Evolutionary conservation across 2,888 invertebrate genomes (phyloP).

Genomic region (Rhingia rostrata): DNA sequence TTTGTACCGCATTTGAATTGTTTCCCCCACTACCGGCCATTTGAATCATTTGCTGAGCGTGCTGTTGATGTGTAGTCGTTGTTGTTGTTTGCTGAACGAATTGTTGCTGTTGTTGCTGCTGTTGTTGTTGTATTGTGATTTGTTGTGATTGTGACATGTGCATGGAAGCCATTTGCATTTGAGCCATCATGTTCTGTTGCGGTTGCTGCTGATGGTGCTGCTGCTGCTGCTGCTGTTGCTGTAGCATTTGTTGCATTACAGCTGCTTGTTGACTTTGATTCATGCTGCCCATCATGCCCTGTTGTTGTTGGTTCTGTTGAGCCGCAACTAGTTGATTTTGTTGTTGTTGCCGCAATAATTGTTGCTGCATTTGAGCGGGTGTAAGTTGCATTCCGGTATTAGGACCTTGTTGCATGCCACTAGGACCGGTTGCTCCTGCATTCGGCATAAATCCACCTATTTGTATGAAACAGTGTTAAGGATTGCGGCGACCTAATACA

Average conservation of each 20-base stretch:
- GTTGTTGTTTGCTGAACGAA: conserved; percentile 80
- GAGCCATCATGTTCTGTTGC: conserved; percentile 79
- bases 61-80: conserved; percentile 81
- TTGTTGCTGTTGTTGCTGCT: conserved; percentile 80
- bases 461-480: conserved; percentile 11
- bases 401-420: conserved; percentile 76
- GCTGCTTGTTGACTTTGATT: conserved; percentile 71
- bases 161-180: conserved; percentile 86
- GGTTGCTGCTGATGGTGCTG: conserved; percentile 79
- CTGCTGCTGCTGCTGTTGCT: conserved; percentile 81
- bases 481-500: no score
- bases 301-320: conserved; percentile 79
- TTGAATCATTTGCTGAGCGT: conserved; percentile 80
- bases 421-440: conserved; percentile 76
- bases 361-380: conserved; percentile 85
- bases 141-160: conserved; percentile 89
- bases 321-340: conserved; percentile 79
- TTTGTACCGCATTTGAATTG: conserved; percentile 66
- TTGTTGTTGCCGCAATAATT: conserved; percentile 83
- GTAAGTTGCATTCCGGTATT: conserved; percentile 81
- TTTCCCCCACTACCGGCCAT: conserved; percentile 75
- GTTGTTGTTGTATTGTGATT: conserved; percentile 84
- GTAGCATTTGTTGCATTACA: conserved; percentile 81
- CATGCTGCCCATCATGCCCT: conserved; percentile 62
- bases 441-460: conserved; percentile 81